Base-by-base conservation (phyloP, 2,113 vertebrate genomes). In the Nyctereutes procyonoides region DNA sequence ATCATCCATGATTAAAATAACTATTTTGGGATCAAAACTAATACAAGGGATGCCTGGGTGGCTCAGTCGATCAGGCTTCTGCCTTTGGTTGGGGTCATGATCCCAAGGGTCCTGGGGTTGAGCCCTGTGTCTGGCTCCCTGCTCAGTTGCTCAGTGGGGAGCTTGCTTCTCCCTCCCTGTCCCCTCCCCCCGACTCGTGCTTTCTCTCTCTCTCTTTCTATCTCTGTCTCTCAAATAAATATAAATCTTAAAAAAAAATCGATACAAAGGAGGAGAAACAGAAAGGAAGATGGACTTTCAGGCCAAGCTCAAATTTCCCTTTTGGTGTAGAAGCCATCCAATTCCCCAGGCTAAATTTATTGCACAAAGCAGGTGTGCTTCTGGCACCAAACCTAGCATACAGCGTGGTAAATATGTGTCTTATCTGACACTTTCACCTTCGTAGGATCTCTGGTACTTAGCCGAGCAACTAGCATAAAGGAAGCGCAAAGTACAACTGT, bases 231-330 rank as follows among this genome's bases (percentile, higher is more conserved):
- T 43, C 43, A 43, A 43, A 43, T 43, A 43, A 43, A 43, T 43
- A 43, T 43, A 43, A 43, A 43, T 43, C 43, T 43, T 43, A 43
- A 43, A 43, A 43, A 43, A 43, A 43, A 43, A 43, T 43, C 43
- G 96, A 93, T 65, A 92, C 77, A 96, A 93, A 94, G 55, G 81
- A 89, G 12, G 55, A 93, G 63, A 95, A 90, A 93, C 0, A 89
- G 77, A 96, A 90, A 97, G 69, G 53, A 93, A 95, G 86, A 95
- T 77, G 30, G 95, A 93, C 9, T 60, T 93, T 35, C 96, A 92
- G 92, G 89, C 38, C 74, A 96, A 82, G 16, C 10, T 83, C 48
- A 51, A 58, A 62, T 92, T 77, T 93, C 22, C 53, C 62, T 95
- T 93, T 53, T 91, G 51, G n/a, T 91, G 3, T 87, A 92, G 93